phyloP scores from a whole-genome alignment of 2,888 invertebrate species.

The Hyposoter didymator region DNA sequence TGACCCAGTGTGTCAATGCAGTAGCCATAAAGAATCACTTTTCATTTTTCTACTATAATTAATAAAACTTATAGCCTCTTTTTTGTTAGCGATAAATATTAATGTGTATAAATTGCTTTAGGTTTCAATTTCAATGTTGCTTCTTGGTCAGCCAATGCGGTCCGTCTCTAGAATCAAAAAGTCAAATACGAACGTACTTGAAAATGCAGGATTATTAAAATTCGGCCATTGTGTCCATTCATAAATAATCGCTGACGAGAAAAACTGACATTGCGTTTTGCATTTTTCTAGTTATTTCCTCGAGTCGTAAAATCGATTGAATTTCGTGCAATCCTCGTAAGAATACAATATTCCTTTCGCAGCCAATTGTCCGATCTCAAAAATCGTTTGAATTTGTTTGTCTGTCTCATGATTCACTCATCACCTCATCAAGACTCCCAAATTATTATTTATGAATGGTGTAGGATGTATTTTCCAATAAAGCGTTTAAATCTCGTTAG shows the following conservation, averaged over 20 bases:
- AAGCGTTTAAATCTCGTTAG: slow-evolving; percentile 84
- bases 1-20: background rate
- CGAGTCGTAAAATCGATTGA: slow-evolving; percentile 27
- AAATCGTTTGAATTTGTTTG: background rate
- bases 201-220: slow-evolving; percentile 25
- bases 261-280: slow-evolving; percentile 36
- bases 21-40: slow-evolving; percentile 34
- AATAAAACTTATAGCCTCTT: slow-evolving; percentile 73
- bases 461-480: slow-evolving; percentile 64
- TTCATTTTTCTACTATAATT: slow-evolving; percentile 39
- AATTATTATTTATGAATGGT: slow-evolving; percentile 83
- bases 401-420: slow-evolving; percentile 31
- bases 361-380: background rate
- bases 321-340: background rate
- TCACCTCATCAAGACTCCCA: slow-evolving; percentile 84
- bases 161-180: slow-evolving; percentile 82
- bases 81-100: slow-evolving; percentile 70
- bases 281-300: slow-evolving; percentile 10
- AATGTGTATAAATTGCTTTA: slow-evolving; percentile 61
- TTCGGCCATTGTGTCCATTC: slow-evolving; percentile 73
- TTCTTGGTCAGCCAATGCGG: slow-evolving; percentile 78
- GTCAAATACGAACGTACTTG: slow-evolving; percentile 57
- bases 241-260: slow-evolving; percentile 76
- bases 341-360: slow-evolving; percentile 15
- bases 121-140: slow-evolving; percentile 63